Conservation (phyloP, 2,888 invertebrate species). For the Cantharis flavilabris region DNA sequence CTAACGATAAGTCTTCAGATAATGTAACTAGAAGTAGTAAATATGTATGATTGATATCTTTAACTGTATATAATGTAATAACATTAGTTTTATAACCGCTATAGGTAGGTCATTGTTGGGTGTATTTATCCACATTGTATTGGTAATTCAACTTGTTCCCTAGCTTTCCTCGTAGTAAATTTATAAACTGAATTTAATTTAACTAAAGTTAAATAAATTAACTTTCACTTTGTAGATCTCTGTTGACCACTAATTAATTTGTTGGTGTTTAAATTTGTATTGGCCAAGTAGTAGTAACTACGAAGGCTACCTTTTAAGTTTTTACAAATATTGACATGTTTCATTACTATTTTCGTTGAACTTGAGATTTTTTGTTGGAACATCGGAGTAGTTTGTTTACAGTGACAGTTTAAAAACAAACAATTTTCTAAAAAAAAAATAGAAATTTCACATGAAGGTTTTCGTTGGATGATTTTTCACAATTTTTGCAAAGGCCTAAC, state of each 20-base stretch:
- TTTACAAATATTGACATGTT: no score
- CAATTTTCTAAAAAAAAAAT: no score
- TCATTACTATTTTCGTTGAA: no score
- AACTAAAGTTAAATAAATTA: neutral
- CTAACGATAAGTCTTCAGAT: constrained; percentile 8
- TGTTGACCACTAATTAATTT: neutral
- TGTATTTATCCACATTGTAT: constrained; percentile 2
- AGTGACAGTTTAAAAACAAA: no score
- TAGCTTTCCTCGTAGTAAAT: neutral
- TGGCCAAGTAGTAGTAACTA: neutral
- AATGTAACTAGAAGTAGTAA: constrained; percentile 9
- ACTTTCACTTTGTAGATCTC: neutral
- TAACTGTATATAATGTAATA: neutral
- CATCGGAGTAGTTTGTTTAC: no score
- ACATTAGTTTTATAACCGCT: neutral
- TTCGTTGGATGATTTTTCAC: no score
- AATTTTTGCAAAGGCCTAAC: no score
- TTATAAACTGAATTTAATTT: neutral
- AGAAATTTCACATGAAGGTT: no score
- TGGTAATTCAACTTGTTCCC: constrained; percentile 9
- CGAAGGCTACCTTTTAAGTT: no score
- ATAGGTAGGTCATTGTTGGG: constrained; percentile 2
- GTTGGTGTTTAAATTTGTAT: neutral
- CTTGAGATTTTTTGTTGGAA: no score
- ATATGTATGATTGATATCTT: constrained; percentile 3